Percentiles rank a stretch among this genome's conserved stretches.
phyloP scores from a whole-genome alignment of 2,797 vertebrate genomes.

The Melanotaenia nigrans region DNA sequence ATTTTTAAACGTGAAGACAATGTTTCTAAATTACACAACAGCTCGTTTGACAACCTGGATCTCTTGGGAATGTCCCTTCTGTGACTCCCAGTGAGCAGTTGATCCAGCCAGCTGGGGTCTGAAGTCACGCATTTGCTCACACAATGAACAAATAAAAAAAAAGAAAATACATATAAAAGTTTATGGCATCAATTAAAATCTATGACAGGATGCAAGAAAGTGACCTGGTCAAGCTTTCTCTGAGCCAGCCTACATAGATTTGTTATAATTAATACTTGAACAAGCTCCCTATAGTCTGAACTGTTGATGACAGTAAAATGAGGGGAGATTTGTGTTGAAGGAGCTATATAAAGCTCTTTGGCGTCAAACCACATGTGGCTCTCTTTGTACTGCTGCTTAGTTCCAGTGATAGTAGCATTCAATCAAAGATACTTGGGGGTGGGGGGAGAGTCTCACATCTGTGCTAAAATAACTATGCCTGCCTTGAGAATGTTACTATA shows the following conservation, averaged over 20 bases:
- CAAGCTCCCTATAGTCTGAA: constrained; percentile 53
- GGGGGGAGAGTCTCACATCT: not conserved
- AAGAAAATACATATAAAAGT: constrained; percentile 14
- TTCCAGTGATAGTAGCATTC: constrained; percentile 39
- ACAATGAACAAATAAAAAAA: constrained; percentile 49
- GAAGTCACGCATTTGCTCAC: constrained; percentile 50
- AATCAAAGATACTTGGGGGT: constrained; percentile 23
- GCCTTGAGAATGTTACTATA: not conserved
- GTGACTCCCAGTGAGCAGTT: constrained; percentile 57
- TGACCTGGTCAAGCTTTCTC: constrained; percentile 28
- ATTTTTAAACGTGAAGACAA: constrained; percentile 26
- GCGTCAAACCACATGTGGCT: constrained; percentile 59
- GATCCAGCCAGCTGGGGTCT: constrained; percentile 72
- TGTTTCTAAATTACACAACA: constrained; percentile 58
- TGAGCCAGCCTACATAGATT: constrained; percentile 45
- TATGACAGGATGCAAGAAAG: constrained; percentile 17
- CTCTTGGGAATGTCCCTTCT: constrained; percentile 68
- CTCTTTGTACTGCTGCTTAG: constrained; percentile 32
- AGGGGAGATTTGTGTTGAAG: constrained; percentile 63
- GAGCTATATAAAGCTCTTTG: constrained; percentile 69
- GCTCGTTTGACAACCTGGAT: constrained; percentile 47
- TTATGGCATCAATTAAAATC: constrained; percentile 26
- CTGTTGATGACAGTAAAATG: constrained; percentile 63
- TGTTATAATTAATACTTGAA: constrained; percentile 65
- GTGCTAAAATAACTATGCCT: constrained; percentile 1